phyloP scores from a whole-genome alignment of 2,888 invertebrate species.

The Drosophila peninsularis region DNA sequence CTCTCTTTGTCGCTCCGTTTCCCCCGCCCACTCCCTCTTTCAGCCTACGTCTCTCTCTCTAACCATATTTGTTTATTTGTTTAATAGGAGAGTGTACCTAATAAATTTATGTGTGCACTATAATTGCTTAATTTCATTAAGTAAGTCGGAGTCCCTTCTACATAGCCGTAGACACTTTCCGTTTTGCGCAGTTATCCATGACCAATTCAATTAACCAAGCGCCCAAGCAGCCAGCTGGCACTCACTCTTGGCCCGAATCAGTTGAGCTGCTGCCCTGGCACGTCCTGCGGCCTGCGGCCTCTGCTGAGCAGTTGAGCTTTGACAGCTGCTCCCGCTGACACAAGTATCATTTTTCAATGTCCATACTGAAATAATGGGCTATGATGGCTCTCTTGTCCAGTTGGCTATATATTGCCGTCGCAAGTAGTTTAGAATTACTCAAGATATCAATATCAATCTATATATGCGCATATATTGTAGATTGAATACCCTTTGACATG shows the following conservation, averaged over 20 bases:
- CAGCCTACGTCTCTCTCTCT: too few species aligned
- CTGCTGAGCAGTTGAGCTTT: slow-evolving; percentile 41
- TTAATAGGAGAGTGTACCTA: slow-evolving; percentile 40
- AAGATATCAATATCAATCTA: not conserved
- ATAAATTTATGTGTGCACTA: slow-evolving; percentile 70
- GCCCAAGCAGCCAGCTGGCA: slow-evolving; percentile 45
- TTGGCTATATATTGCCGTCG: slow-evolving; percentile 6
- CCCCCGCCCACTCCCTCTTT: not conserved
- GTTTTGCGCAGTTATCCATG: slow-evolving; percentile 62
- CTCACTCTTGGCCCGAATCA: slow-evolving; percentile 20
- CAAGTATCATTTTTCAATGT: slow-evolving; percentile 54
- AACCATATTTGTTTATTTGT: slow-evolving; percentile 1
- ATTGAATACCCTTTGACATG: not conserved
- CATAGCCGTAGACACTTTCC: slow-evolving; percentile 30
- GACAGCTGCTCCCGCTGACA: slow-evolving; percentile 55
- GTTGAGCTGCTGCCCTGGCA: slow-evolving; percentile 22
- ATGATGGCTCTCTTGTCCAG: slow-evolving; percentile 18
- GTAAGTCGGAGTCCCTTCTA: slow-evolving; percentile 50
- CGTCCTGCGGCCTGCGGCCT: slow-evolving; percentile 29
- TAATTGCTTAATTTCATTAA: slow-evolving; percentile 80
- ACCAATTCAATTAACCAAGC: slow-evolving; percentile 73
- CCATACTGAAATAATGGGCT: slow-evolving; percentile 32
- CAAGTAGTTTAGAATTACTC: slow-evolving; percentile 9
- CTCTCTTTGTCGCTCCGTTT: not conserved
- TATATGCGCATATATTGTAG: not conserved